phyloP scores from a whole-genome alignment of 2,888 invertebrate species.

The Ophion obscuratus region DNA sequence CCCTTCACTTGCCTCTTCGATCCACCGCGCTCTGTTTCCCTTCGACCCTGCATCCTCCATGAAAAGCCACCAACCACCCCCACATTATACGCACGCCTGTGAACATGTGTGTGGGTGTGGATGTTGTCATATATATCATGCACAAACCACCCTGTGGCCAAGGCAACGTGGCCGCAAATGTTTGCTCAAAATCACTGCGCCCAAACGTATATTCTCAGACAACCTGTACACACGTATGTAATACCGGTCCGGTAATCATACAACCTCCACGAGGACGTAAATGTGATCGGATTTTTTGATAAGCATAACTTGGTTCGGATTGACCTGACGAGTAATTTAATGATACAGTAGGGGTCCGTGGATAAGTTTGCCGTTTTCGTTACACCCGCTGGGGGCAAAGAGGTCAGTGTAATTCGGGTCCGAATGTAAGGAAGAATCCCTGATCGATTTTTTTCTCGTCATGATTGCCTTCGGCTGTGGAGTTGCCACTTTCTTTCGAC shows the following conservation, averaged over 20 bases:
- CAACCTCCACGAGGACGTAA: slow-evolving; percentile 4
- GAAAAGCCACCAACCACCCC: slow-evolving; percentile 49
- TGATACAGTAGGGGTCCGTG: not conserved
- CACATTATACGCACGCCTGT: slow-evolving; percentile 44
- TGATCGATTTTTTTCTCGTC: not conserved
- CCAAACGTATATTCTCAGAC: slow-evolving; percentile 56
- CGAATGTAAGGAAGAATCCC: not conserved
- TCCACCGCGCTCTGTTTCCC: slow-evolving; percentile 45
- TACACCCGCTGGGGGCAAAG: not conserved
- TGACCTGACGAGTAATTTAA: slow-evolving; percentile 16
- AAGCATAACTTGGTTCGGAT: not conserved
- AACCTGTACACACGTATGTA: slow-evolving; percentile 24
- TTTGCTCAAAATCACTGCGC: slow-evolving; percentile 79
- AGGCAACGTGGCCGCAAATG: slow-evolving; percentile 76
- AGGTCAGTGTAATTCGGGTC: not conserved
- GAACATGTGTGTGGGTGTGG: slow-evolving; percentile 47
- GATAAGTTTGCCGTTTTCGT: not conserved
- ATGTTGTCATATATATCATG: not conserved
- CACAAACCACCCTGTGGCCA: slow-evolving; percentile 22
- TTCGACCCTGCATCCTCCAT: slow-evolving; percentile 39
- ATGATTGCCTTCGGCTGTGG: not conserved
- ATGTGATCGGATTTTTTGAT: slow-evolving; percentile 45
- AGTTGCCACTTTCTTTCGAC: not conserved
- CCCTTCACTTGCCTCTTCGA: slow-evolving; percentile 34
- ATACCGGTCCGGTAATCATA: slow-evolving; percentile 1